Evolutionary conservation across 1,140 invertebrate species (phyloP), one percentile per base, ranked within the genome.

Genomic region (Nasonia giraulti): DNA sequence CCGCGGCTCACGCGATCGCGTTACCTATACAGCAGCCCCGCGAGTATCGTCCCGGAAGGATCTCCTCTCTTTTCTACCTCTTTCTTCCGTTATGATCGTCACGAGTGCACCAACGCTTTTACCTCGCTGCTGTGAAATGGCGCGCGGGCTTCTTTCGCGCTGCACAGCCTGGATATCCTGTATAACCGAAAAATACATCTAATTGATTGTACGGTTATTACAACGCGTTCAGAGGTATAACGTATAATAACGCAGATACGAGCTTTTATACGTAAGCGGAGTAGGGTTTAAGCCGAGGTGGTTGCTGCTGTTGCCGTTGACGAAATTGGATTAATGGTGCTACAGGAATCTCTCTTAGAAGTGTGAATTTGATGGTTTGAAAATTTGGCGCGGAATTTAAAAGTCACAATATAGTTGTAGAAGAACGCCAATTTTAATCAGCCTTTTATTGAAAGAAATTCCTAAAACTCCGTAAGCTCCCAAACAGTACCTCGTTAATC

Each of bases 201-300:
- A 55, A 74, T 81, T 74, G 80, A 81, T 81, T 81, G 80, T 55
- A 81, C 44, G 23, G 66, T 73, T 73, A 81, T 81, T 14, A 40
- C 10, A 11, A 69, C 79, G 55, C 17, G 50, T n/a, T 62, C 47
- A 20, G 23, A 11, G 76, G 11, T n/a, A 6, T 27, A 27, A 27
- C 20, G 20, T 3, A n/a, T 62, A 62, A n/a, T 62, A 62, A 62
- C 47, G 14, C 12, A 50, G 47, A 14, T 50, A 17, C 47, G 55
- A 62, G 55, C 17, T 62, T 6, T n/a, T 62, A 62, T 62, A n/a
- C 20, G 10, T 44, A 44, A 44, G 40, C 55, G 20, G 20, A 20
- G 20, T 6, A 6, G 55, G 20, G 17, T 62, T 62, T 50, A 2
- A 50, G 11, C 14, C 47, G 44, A 50, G 3, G 14, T 14, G 11